Conservation (phyloP, 2,113 vertebrate genomes). For the Bucco capensis region DNA sequence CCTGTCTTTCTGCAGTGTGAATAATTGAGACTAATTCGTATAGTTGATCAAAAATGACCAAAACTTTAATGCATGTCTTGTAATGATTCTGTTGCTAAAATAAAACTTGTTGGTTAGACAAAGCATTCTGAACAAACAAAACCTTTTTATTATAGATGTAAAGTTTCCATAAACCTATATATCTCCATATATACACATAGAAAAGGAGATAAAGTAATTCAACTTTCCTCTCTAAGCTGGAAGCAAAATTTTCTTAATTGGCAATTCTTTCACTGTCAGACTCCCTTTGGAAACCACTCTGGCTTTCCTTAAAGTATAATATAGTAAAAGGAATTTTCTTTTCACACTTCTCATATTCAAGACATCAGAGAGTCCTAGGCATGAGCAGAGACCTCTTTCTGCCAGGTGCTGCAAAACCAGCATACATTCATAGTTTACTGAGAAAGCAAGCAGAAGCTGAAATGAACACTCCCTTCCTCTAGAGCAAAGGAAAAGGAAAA, state of each 20-base stretch:
- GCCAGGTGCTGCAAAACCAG: constrained; percentile 15
- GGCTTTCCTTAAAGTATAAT: background rate
- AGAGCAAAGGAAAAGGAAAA: constrained; percentile 22
- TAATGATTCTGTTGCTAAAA: background rate
- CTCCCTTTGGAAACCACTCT: background rate
- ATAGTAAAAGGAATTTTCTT: background rate
- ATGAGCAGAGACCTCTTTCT: background rate
- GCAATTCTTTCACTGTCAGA: background rate
- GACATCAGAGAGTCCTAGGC: no score
- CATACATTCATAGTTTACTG: background rate
- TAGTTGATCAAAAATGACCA: background rate
- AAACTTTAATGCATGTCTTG: background rate
- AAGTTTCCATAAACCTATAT: background rate
- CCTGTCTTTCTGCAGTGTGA: background rate
- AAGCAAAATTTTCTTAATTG: background rate
- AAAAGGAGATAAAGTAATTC: background rate
- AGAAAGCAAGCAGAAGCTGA: constrained; percentile 23
- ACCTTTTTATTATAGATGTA: background rate
- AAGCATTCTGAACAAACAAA: background rate
- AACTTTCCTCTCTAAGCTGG: background rate
- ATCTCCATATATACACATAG: background rate
- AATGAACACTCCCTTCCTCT: constrained; percentile 18
- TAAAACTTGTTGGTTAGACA: background rate
- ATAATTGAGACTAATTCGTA: background rate
- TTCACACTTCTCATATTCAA: background rate